Percentiles rank a stretch among this genome's conserved stretches.
These are phyloP conservation scores for Harpagus bidentatus DNA, from an alignment of 2,113 vertebrate genomes.

Conservation along the genomic window DNA sequence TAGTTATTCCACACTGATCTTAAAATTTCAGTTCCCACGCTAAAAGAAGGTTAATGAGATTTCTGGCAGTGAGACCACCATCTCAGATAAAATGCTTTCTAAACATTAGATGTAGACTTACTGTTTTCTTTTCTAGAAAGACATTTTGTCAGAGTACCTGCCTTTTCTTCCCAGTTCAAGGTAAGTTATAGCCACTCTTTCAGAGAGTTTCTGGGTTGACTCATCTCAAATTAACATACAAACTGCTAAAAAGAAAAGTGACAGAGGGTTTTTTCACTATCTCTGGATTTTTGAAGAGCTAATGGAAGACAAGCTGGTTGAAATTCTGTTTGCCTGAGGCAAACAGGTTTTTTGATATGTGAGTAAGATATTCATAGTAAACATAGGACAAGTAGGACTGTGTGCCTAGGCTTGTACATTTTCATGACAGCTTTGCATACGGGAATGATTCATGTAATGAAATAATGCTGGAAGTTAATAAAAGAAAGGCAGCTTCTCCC, in stretches of 20 bases:
- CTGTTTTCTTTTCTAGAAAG: background rate
- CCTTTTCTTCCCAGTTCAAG: background rate
- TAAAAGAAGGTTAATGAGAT: background rate
- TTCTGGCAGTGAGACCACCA: background rate
- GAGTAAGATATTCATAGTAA: background rate
- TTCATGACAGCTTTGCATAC: conserved; percentile 32
- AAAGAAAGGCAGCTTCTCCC: background rate
- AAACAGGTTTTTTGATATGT: background rate
- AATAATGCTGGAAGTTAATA: conserved; percentile 31
- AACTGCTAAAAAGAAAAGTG: background rate
- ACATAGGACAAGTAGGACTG: background rate
- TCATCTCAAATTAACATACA: background rate
- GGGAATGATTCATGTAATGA: conserved; percentile 13
- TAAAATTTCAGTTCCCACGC: background rate
- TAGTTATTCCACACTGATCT: background rate
- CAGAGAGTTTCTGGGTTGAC: background rate
- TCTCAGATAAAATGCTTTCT: background rate
- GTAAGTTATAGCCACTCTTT: background rate
- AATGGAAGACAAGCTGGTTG: background rate
- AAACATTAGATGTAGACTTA: background rate
- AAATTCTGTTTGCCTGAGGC: background rate
- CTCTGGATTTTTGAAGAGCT: background rate
- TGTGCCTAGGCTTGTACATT: conserved; percentile 46
- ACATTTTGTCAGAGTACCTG: background rate
- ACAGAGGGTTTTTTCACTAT: background rate